A percentile compares a stretch with the other conserved stretches of the same genome.
These are phyloP conservation scores for Erpobdella octoculata DNA, from an alignment of 2,888 invertebrate species.

Conservation along the genomic window DNA sequence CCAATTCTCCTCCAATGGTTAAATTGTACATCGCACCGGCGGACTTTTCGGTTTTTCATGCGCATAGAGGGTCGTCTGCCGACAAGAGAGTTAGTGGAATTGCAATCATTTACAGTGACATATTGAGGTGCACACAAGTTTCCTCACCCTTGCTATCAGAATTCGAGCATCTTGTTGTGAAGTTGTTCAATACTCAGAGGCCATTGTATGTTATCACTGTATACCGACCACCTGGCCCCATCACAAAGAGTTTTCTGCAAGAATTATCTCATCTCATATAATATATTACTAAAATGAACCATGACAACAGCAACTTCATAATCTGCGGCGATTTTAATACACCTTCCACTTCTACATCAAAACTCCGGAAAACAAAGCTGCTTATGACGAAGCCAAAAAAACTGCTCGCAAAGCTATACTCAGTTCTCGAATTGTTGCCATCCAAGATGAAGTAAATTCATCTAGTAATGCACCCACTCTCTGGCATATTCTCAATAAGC, in stretches of 20 bases:
- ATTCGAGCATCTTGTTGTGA: neutral
- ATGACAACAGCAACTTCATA: neutral
- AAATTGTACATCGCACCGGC: neutral
- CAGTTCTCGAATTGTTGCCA: neutral
- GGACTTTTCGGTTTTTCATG: neutral
- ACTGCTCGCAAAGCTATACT: neutral
- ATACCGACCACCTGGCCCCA: neutral
- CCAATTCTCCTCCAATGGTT: neutral
- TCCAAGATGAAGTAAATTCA: neutral
- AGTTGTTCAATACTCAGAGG: neutral
- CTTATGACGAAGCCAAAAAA: neutral
- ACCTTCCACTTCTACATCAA: neutral
- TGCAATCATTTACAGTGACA: neutral
- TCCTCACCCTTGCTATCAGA: neutral
- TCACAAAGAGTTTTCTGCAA: neutral
- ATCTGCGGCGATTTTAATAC: slow-evolving; percentile 1
- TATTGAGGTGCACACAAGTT: neutral
- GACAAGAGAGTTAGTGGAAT: neutral
- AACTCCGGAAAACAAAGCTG: neutral
- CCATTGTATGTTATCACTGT: neutral
- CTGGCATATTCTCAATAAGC: neutral
- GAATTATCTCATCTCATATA: neutral
- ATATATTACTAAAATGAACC: neutral
- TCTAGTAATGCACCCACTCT: neutral
- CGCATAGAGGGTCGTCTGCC: neutral